A percentile compares a stretch with the other conserved stretches of the same genome.
phyloP scores from a whole-genome alignment of 2,797 vertebrate species.

The Rhinella marina region DNA sequence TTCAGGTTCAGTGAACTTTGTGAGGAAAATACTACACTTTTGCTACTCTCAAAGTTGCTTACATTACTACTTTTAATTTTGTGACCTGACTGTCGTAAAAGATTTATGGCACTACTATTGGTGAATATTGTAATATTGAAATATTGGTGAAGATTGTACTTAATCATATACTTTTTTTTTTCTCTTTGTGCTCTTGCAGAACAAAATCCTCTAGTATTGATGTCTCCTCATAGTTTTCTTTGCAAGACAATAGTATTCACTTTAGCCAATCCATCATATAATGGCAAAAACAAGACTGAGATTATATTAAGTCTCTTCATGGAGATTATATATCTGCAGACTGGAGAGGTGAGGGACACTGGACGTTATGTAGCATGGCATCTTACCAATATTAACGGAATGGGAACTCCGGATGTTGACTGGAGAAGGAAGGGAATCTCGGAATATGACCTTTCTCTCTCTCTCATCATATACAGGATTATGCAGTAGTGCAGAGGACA shows the following conservation, averaged over 20 bases:
- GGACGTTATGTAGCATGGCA: background rate
- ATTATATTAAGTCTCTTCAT: background rate
- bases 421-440: background rate
- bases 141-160: background rate
- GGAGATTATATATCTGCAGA: constrained; percentile 11
- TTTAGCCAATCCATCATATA: background rate
- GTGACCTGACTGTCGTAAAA: too few species aligned
- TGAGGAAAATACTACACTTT: too few species aligned
- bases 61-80: too few species aligned
- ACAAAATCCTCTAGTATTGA: background rate
- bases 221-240: background rate
- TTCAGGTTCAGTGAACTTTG: too few species aligned
- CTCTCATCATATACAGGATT: background rate
- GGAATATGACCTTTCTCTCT: background rate
- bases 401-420: too few species aligned
- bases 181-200: background rate
- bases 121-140: background rate
- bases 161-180: background rate
- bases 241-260: background rate
- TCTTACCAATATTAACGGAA: background rate
- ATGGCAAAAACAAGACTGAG: background rate
- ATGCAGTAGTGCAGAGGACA: constrained; percentile 1
- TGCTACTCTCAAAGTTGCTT: too few species aligned
- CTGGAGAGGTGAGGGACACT: constrained; percentile 5
- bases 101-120: too few species aligned